Conservation (phyloP, 2,113 vertebrate genomes). For the Lichenostomus cassidix region DNA sequence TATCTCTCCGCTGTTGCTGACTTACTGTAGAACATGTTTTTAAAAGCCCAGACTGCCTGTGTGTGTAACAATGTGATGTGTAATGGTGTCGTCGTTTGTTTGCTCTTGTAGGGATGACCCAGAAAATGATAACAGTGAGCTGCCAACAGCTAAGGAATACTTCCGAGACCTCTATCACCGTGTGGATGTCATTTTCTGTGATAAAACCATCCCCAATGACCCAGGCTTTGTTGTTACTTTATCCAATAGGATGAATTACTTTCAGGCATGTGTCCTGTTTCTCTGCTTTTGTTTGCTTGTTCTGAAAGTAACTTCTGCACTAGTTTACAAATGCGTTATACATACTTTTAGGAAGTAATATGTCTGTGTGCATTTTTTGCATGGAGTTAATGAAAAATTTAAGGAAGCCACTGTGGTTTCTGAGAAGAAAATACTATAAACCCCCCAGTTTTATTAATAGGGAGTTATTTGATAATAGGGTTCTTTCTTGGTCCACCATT, state of each 20-base stretch:
- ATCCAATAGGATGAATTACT: conserved; percentile 99
- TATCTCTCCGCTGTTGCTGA: not conserved
- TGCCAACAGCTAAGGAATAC: conserved; percentile 97
- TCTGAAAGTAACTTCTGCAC: not conserved
- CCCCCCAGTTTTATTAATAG: not conserved
- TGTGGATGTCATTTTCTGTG: conserved; percentile 98
- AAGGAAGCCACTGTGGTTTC: not conserved
- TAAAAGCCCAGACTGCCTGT: not conserved
- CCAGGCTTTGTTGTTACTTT: conserved; percentile 98
- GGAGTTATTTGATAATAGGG: not conserved
- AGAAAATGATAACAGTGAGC: conserved; percentile 94
- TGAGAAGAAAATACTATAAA: not conserved
- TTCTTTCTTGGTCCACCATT: not conserved
- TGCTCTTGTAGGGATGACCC: conserved; percentile 87
- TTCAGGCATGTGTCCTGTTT: conserved; percentile 82
- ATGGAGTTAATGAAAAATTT: not conserved
- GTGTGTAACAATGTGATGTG: not conserved
- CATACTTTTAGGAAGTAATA: not conserved
- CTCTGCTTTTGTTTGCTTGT: not conserved
- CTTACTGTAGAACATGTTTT: not conserved
- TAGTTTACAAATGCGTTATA: not conserved
- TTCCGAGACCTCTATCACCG: conserved; percentile 97
- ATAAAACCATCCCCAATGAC: conserved; percentile 99
- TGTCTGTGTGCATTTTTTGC: not conserved
- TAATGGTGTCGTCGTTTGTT: not conserved